Evolutionary conservation across 2,888 invertebrate species (phyloP).

Genomic region (Diaprepes abbreviatus): DNA sequence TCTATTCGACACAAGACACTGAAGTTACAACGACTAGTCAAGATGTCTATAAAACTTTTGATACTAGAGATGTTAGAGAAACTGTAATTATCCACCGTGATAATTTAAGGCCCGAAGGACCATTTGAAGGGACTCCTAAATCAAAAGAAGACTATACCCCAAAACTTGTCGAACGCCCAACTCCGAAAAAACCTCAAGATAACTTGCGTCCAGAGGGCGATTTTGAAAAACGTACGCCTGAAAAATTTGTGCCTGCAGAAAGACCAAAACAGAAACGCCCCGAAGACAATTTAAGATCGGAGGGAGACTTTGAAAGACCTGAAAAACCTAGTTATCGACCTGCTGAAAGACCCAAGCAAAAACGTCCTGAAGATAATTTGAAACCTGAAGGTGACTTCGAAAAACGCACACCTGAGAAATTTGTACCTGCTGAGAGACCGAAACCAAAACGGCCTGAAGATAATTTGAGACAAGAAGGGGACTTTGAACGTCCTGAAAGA

Average conservation of each 20-base stretch:
- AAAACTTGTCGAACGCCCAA: conserved; percentile 63
- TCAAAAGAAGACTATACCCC: conserved; percentile 66
- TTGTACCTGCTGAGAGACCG: conserved; percentile 64
- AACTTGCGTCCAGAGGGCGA: conserved; percentile 69
- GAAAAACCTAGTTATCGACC: conserved; percentile 57
- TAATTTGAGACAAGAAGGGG: conserved; percentile 74
- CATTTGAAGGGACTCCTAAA: conserved; percentile 68
- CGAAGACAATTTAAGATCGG: conserved; percentile 73
- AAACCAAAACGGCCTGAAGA: conserved; percentile 68
- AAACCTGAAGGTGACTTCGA: conserved; percentile 74
- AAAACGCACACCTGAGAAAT: conserved; percentile 54
- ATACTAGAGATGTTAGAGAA: conserved; percentile 71
- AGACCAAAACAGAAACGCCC: conserved; percentile 68
- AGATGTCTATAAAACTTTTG: conserved; percentile 76
- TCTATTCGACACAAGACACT: conserved; percentile 73
- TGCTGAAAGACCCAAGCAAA: conserved; percentile 61
- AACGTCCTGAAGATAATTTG: conserved; percentile 65
- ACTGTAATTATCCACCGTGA: conserved; percentile 66
- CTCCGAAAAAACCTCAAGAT: conserved; percentile 67
- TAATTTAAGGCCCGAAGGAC: conserved; percentile 70
- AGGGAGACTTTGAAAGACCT: conserved; percentile 65
- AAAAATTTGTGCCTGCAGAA: conserved; percentile 63
- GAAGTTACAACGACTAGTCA: conserved; percentile 76
- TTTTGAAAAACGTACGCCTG: conserved; percentile 65
- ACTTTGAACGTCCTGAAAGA: conserved; percentile 71